Evolutionary conservation across 2,888 invertebrate species (phyloP).

Genomic region (Ormia ochracea): DNA sequence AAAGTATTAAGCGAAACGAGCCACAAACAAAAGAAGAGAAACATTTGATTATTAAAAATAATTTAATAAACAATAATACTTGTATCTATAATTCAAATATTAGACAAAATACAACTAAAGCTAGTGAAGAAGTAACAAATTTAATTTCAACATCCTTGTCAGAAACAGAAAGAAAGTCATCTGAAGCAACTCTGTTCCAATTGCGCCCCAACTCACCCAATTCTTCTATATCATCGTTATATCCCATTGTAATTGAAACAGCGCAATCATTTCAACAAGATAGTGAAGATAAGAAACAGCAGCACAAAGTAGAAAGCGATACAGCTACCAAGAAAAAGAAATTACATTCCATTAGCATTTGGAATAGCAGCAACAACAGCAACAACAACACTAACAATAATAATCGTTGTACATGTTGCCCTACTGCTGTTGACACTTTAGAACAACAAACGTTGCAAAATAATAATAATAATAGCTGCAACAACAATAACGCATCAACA

Average conservation of each 20-base stretch:
- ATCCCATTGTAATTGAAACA: slow-evolving; percentile 64
- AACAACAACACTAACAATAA: slow-evolving; percentile 12
- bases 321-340: slow-evolving; percentile 41
- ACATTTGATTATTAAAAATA: slow-evolving; percentile 1
- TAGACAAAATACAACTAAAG: neutral
- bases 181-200: slow-evolving; percentile 39
- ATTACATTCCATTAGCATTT: slow-evolving; percentile 45
- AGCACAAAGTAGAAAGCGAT: slow-evolving; percentile 7
- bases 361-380: slow-evolving; percentile 1
- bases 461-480: slow-evolving; percentile 27
- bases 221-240: slow-evolving; percentile 53
- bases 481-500: slow-evolving; percentile 14
- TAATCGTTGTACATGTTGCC: slow-evolving; percentile 15
- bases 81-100: slow-evolving; percentile 18
- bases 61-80: neutral
- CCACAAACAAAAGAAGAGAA: neutral
- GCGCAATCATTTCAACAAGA: slow-evolving; percentile 47
- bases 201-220: slow-evolving; percentile 37
- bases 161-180: neutral
- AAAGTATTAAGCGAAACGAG: neutral
- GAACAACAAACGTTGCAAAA: slow-evolving; percentile 52
- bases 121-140: slow-evolving; percentile 20
- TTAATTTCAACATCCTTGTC: slow-evolving; percentile 9
- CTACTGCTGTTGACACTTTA: slow-evolving; percentile 53
- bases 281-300: slow-evolving; percentile 23